Percentiles rank a stretch among this genome's conserved stretches.
Conservation (phyloP, 2,797 vertebrate genomes). For the Fistularia tabacaria region DNA sequence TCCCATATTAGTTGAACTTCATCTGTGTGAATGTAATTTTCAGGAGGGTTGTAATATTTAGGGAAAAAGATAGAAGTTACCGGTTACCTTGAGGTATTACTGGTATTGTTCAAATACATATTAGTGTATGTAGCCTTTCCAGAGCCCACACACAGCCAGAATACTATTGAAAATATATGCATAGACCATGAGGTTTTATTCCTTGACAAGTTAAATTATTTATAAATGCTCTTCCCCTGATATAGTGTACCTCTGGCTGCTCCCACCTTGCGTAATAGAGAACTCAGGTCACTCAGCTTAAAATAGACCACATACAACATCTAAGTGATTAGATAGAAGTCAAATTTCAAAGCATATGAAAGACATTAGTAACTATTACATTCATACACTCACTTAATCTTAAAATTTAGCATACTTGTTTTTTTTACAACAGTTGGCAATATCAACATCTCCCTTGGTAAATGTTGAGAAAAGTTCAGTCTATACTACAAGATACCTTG, state of each 20-base stretch:
- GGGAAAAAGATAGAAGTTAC: too few relatives aligned
- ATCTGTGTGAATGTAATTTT: too few relatives aligned
- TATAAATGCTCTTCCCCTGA: slow-evolving; percentile 49
- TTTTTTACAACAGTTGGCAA: too few relatives aligned
- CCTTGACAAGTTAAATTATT: slow-evolving; percentile 60
- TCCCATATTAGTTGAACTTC: too few relatives aligned
- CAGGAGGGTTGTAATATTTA: too few relatives aligned
- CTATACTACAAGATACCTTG: slow-evolving; percentile 45
- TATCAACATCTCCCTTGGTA: too few relatives aligned
- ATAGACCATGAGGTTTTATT: slow-evolving; percentile 60
- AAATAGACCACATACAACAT: slow-evolving; percentile 34
- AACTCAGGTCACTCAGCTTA: slow-evolving; percentile 31
- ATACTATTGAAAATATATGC: slow-evolving; percentile 36
- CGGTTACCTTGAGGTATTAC: too few relatives aligned
- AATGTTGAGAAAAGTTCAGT: too few relatives aligned
- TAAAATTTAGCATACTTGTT: too few relatives aligned
- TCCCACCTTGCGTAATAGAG: slow-evolving; percentile 49
- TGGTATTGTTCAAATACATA: slow-evolving; percentile 6
- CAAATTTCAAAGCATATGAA: not conserved
- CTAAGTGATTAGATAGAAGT: slow-evolving; percentile 5
- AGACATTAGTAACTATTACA: too few relatives aligned
- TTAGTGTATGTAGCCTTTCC: slow-evolving; percentile 11
- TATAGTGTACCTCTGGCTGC: slow-evolving; percentile 51
- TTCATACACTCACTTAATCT: too few relatives aligned
- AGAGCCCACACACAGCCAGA: slow-evolving; percentile 12